Percentiles rank a stretch among this genome's conserved stretches.
phyloP scores from a whole-genome alignment of 2,888 invertebrate species.

The Cybosia mesomella region DNA sequence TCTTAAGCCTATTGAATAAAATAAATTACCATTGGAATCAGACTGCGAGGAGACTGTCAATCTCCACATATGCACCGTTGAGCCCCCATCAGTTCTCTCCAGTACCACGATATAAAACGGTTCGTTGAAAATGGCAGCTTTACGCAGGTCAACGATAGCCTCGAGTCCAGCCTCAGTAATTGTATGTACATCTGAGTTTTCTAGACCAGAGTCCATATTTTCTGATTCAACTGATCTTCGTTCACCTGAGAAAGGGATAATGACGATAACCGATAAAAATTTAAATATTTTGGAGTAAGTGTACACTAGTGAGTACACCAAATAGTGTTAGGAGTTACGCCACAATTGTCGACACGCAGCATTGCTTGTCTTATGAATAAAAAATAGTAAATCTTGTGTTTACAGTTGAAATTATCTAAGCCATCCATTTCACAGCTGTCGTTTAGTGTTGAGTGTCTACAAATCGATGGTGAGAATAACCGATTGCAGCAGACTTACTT shows the following conservation, averaged over 20 bases:
- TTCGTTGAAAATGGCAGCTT: constrained; percentile 95
- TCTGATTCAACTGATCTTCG: constrained; percentile 70
- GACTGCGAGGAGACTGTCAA: constrained; percentile 94
- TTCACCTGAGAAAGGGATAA: constrained; percentile 62
- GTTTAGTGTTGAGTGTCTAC: no score
- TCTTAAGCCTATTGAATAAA: background rate
- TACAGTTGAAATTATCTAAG: no score
- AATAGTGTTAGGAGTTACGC: no score
- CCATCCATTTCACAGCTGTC: no score
- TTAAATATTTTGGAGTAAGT: no score
- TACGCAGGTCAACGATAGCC: constrained; percentile 96
- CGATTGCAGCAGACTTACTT: no score
- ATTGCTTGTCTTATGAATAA: no score
- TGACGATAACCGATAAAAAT: no score
- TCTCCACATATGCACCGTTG: constrained; percentile 98
- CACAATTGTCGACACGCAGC: no score
- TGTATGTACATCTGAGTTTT: constrained; percentile 72
- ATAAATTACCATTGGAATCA: constrained; percentile 68
- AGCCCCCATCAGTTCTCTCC: constrained; percentile 94
- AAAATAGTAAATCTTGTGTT: no score
- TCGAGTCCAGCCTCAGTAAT: constrained; percentile 90
- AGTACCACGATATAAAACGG: constrained; percentile 98
- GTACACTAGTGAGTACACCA: no score
- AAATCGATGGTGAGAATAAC: no score
- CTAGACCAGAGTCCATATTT: constrained; percentile 68